Base-by-base conservation (phyloP, 2,888 invertebrate genomes). In the Orchesellides sinensis region DNA sequence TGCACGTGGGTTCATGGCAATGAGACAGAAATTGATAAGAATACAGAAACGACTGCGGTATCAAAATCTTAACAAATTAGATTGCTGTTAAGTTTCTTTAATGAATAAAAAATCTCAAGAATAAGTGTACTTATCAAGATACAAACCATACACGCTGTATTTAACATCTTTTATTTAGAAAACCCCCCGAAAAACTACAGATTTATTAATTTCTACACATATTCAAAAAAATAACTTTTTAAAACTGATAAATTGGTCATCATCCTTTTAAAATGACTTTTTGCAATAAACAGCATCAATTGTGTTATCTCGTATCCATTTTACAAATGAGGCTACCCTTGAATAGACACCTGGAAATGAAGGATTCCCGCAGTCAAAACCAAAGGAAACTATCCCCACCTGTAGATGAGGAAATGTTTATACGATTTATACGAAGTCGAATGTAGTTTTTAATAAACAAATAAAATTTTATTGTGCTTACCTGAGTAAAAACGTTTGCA, bases 1-100 rank as follows among this genome's bases (percentile, higher is more conserved):
- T 87, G 87, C 40, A 79, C 74, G 0, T 87, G 86, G 86, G 78
- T 87, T 0, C 78, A 83, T 27, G 77, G 77, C 2, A 77, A 74
- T 82, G 75, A 40, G n/a, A 82, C 82, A 2, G 81, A 87, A 35
- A 35, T 70, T 29, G 66, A 72, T 32, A 52, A 66, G 23, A 19
- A 17, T 54, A 4, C 47, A 47, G 40, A 14, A 59, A n/a, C 47
- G 3, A 47, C 47, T 4, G n/a, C n/a, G n/a, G n/a, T n/a, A n/a
- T n/a, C n/a, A 10, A 47, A 47, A n/a, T 47, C 32, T 32, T 32
- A 32, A 32, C 40, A 40, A 40, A 40, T 40, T n/a, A 40, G 2
- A 40, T 40, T 40, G 10, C 40, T 40, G n/a, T 5, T 40, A 8
- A 40, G n/a, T 54, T 14, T 14, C 29, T 17, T n/a, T 35, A 25